These are phyloP conservation scores for Electrophaes corylata DNA, from an alignment of 2,888 invertebrate genomes.

Conservation along the genomic window DNA sequence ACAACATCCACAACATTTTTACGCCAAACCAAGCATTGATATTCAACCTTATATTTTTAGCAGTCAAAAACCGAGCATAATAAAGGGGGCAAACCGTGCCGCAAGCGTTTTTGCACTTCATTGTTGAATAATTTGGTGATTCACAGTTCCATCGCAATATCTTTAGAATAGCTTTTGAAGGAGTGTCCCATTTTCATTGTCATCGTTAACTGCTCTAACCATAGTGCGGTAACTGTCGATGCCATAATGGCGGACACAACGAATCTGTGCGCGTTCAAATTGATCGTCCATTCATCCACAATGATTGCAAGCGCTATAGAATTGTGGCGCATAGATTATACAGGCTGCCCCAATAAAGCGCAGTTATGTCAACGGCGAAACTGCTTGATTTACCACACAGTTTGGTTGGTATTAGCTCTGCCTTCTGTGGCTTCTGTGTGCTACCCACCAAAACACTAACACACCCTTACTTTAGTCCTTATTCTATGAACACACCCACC, in stretches of 20 bases:
- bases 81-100: background rate
- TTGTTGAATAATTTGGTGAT: background rate
- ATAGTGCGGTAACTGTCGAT: slow-evolving; percentile 19
- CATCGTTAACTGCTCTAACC: slow-evolving; percentile 18
- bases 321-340: slow-evolving; percentile 13
- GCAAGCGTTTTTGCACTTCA: background rate
- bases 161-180: slow-evolving; percentile 9
- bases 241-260: slow-evolving; percentile 24
- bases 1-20: too few relatives aligned
- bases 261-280: slow-evolving; percentile 35
- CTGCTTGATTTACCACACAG: too few relatives aligned
- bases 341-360: slow-evolving; percentile 1
- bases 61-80: background rate
- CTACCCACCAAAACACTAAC: too few relatives aligned
- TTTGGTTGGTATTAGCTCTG: too few relatives aligned
- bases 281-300: slow-evolving; percentile 34
- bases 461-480: too few relatives aligned
- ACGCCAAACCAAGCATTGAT: too few relatives aligned
- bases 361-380: background rate
- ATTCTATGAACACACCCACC: too few relatives aligned
- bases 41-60: too few relatives aligned
- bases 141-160: background rate
- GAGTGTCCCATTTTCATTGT: slow-evolving; percentile 28
- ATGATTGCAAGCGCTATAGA: slow-evolving; percentile 27
- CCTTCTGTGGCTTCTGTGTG: too few relatives aligned